phyloP scores from a whole-genome alignment of 2,888 invertebrate genomes.

The Tricholauxania praeusta region DNA sequence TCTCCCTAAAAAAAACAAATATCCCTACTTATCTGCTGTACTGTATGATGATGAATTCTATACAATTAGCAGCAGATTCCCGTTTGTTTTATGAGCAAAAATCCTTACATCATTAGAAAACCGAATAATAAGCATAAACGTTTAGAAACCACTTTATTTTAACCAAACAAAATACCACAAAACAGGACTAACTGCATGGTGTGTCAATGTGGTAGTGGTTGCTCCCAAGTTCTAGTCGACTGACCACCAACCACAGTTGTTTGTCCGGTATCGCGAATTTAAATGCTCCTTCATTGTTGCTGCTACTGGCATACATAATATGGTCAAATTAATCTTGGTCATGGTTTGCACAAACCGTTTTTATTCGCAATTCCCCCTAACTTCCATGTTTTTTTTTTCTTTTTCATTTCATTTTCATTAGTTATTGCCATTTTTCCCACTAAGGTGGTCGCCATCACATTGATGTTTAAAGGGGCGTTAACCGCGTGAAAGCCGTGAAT shows the following conservation, averaged over 20 bases:
- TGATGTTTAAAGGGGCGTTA: conserved; percentile 9
- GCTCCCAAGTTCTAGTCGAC: not conserved
- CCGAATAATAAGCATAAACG: no score
- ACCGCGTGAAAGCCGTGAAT: conserved; percentile 29
- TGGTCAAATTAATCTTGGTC: conserved; percentile 25
- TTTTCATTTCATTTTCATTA: conserved; percentile 12
- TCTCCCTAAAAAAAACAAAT: no score
- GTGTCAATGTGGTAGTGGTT: not conserved
- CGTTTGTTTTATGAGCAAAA: no score
- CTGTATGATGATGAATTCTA: no score
- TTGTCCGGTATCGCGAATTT: not conserved
- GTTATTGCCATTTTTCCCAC: conserved; percentile 4
- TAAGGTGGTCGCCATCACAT: conserved; percentile 13
- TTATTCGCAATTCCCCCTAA: not conserved
- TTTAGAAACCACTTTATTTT: no score
- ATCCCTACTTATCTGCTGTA: no score
- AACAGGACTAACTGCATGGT: not conserved
- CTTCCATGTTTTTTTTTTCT: not conserved
- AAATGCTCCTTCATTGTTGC: not conserved
- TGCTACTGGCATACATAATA: conserved; percentile 24
- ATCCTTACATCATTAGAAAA: no score
- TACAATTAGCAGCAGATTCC: no score
- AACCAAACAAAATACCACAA: not conserved
- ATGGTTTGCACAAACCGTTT: conserved; percentile 21
- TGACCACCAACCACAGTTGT: conserved; percentile 11